These are phyloP conservation scores for Rhopalosiphum padi DNA, from an alignment of 1,140 invertebrate species.

Conservation along the genomic window DNA sequence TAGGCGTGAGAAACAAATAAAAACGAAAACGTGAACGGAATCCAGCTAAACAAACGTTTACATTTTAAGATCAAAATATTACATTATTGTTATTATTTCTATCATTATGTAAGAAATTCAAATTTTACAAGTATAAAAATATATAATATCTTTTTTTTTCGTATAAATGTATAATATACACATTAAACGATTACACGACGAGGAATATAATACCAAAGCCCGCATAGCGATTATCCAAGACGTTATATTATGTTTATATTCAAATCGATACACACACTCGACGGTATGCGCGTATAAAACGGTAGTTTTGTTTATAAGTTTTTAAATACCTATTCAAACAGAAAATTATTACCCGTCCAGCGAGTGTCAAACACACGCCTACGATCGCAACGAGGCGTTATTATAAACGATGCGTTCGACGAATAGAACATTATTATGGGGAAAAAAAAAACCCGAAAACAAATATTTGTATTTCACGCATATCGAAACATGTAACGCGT, in stretches of 20 bases:
- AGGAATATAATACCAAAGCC: not conserved
- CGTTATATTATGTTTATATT: conserved; percentile 3
- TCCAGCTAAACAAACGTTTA: not conserved
- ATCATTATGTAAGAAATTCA: not conserved
- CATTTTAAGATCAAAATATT: not conserved
- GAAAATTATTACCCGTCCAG: not conserved
- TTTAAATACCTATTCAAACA: not conserved
- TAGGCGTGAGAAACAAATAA: conserved; percentile 36
- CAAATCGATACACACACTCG: not conserved
- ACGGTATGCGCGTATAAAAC: not conserved
- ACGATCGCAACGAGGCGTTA: conserved; percentile 21
- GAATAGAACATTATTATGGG: not conserved
- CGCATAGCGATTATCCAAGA: not conserved
- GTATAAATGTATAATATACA: not conserved
- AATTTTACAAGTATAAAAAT: not conserved
- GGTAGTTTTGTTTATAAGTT: conserved; percentile 18
- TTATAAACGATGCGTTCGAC: not conserved
- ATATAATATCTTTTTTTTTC: not conserved
- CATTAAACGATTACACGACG: not conserved
- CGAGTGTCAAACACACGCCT: conserved; percentile 19
- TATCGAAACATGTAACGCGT: not conserved
- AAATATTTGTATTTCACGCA: conserved; percentile 13
- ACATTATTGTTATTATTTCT: not conserved
- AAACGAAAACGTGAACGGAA: conserved; percentile 32
- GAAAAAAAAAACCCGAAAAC: not conserved